Evolutionary conservation across 2,797 vertebrate genomes (phyloP), one percentile per base, ranked within the genome.

Genomic region (Chloroceryle inda): DNA sequence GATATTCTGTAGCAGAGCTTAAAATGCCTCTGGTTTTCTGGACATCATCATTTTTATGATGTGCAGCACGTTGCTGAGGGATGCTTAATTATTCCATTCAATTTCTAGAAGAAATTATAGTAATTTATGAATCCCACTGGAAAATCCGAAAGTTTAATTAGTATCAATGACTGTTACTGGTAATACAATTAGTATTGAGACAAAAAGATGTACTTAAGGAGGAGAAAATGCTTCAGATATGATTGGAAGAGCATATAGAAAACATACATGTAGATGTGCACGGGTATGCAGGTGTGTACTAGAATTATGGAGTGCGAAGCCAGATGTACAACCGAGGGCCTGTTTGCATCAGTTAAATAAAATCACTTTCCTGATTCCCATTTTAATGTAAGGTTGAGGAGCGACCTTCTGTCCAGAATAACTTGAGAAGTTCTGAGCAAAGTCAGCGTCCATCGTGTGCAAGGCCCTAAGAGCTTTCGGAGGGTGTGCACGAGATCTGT

Each of bases 81-180:
- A 61, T 44, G 31, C 58, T 88, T 88, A 79, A 59, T 92, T 79
- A 81, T 77, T 94, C 44, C 27, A 8, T 37, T 72, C 17, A 37
- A 21, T 55, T n/a, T 87, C 31, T 72, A 37, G 59, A 76, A 82
- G 5, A 92, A 78, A 85, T 81, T 47, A 18, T 2, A 71, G 15
- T 77, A 63, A 74, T 68, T 82, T 58, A 44, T 73, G 56, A 37
- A 72, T 67, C 19, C 9, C 9, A 13, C 31, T 64, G 73, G 26
- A 61, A 90, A 88, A 94, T 87, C 52, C 18, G 61, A 26, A 92
- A 42, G 5, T 88, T 83, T 64, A 56, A 93, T 86, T 67, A 86
- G 26, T 42, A 12, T 80, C 52, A 66, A 31, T 82, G 86, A 76
- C 76, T 73, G 35, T 76, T 68, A 6, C 58, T 85, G 80, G 35